phyloP scores from a whole-genome alignment of 2,113 vertebrate species.

The Mustela nigripes region DNA sequence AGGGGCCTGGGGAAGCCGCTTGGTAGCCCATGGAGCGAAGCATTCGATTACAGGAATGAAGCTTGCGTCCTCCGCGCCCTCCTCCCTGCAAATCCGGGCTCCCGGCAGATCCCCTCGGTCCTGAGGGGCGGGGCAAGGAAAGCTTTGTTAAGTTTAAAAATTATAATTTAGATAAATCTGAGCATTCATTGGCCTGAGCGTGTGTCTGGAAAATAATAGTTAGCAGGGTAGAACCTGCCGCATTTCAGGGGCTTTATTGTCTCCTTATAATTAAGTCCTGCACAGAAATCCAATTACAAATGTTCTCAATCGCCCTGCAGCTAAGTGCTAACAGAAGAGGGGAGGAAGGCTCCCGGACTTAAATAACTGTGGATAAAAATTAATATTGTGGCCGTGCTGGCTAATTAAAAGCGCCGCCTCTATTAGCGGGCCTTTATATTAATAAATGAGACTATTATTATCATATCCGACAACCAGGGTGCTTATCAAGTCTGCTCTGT shows the following conservation, averaged over 20 bases:
- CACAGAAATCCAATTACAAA: conserved; percentile 86
- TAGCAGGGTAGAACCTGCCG: conserved; percentile 69
- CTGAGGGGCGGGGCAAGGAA: neutral
- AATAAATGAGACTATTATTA: conserved; percentile 88
- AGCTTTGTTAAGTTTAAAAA: conserved; percentile 80
- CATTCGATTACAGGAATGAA: conserved; percentile 68
- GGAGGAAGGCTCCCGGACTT: conserved; percentile 79
- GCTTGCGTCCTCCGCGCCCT: neutral
- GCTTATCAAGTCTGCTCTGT: conserved; percentile 81
- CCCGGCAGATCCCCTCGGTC: neutral
- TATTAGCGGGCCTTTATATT: conserved; percentile 84
- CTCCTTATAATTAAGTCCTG: conserved; percentile 86
- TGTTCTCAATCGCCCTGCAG: conserved; percentile 83
- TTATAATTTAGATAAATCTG: conserved; percentile 81
- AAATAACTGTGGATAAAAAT: conserved; percentile 87
- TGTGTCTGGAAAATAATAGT: conserved; percentile 79
- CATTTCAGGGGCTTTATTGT: conserved; percentile 83
- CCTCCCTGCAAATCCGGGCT: conserved; percentile 17
- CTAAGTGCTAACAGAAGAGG: conserved; percentile 74
- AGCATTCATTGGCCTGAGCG: conserved; percentile 60
- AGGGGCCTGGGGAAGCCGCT: conserved; percentile 46
- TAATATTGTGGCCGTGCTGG: conserved; percentile 80
- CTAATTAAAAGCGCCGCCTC: conserved; percentile 86
- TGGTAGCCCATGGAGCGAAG: conserved; percentile 45
- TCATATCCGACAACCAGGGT: conserved; percentile 83